Evolutionary conservation across 2,113 vertebrate genomes (phyloP).

Genomic region (Zapus hudsonius): DNA sequence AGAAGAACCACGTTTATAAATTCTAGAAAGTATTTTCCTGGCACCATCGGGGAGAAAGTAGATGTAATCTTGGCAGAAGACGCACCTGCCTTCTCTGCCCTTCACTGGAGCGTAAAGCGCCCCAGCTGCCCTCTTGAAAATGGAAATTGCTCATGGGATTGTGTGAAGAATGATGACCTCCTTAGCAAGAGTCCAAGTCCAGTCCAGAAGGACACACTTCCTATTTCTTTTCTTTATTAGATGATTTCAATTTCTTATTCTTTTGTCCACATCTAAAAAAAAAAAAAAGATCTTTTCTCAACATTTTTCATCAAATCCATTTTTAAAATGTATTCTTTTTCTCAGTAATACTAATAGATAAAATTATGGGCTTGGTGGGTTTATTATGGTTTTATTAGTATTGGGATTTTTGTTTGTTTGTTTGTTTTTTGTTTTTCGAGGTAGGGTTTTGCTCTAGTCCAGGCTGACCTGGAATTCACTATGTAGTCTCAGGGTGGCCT

Average conservation of each 20-base stretch:
- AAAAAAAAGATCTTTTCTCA: not conserved
- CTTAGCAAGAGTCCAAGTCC: not conserved
- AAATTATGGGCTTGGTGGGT: not conserved
- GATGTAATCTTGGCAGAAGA: not conserved
- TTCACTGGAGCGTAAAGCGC: not conserved
- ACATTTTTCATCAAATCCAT: not conserved
- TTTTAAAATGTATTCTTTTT: constrained; percentile 21
- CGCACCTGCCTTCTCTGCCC: not conserved
- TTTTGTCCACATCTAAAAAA: not conserved
- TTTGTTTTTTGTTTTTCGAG: no score
- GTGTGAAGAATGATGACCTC: not conserved
- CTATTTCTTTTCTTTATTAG: not conserved
- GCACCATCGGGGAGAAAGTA: not conserved
- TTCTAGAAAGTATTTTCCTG: constrained; percentile 28
- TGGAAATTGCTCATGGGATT: not conserved
- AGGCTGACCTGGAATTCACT: no score
- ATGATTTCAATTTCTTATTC: not conserved
- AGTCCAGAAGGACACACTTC: not conserved
- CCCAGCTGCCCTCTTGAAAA: constrained; percentile 17
- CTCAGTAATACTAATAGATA: not conserved
- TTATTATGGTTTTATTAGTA: not conserved
- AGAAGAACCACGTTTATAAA: not conserved
- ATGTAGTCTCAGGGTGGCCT: no score
- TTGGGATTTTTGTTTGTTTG: no score
- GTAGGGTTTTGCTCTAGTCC: no score